Percentiles rank a stretch among this genome's conserved stretches.
These are phyloP conservation scores for Balanococcus diminutus DNA, from an alignment of 2,888 invertebrate species.

Conservation along the genomic window DNA sequence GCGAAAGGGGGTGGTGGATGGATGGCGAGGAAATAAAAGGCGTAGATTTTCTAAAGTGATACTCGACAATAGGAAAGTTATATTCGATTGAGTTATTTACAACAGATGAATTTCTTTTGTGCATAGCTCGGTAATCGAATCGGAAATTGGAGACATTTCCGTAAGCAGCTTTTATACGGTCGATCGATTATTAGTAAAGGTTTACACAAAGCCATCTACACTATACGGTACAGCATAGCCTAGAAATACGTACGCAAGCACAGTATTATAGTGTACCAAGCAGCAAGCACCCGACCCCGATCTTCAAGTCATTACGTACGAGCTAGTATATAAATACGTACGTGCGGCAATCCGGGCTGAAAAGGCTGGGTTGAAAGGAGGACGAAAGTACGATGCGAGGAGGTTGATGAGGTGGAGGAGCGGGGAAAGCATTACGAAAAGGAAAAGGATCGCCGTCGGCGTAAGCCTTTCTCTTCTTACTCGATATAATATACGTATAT, in stretches of 20 bases:
- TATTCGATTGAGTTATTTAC: constrained; percentile 36
- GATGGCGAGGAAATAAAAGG: neutral
- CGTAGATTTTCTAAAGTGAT: constrained; percentile 29
- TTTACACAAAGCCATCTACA: neutral
- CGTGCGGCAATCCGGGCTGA: neutral
- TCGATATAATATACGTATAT: too few relatives aligned
- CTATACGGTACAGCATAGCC: neutral
- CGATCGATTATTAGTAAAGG: constrained; percentile 44
- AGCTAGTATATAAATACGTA: neutral
- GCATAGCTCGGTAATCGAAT: constrained; percentile 23
- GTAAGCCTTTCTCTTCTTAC: neutral
- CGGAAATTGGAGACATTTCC: constrained; percentile 42
- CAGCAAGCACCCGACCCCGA: neutral
- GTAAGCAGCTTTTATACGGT: constrained; percentile 41
- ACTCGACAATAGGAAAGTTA: constrained; percentile 8
- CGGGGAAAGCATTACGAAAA: neutral
- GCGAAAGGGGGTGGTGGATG: neutral
- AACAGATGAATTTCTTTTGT: constrained; percentile 41
- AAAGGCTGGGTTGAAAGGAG: neutral
- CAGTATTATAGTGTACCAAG: too few relatives aligned
- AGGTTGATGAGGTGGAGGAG: too few relatives aligned
- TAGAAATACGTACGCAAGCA: neutral
- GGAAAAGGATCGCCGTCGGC: neutral
- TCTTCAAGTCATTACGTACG: neutral
- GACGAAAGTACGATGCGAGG: too few relatives aligned